Percentiles rank a stretch among this genome's conserved stretches.
phyloP scores from a whole-genome alignment of 2,113 vertebrate genomes.

The Poecile atricapillus region DNA sequence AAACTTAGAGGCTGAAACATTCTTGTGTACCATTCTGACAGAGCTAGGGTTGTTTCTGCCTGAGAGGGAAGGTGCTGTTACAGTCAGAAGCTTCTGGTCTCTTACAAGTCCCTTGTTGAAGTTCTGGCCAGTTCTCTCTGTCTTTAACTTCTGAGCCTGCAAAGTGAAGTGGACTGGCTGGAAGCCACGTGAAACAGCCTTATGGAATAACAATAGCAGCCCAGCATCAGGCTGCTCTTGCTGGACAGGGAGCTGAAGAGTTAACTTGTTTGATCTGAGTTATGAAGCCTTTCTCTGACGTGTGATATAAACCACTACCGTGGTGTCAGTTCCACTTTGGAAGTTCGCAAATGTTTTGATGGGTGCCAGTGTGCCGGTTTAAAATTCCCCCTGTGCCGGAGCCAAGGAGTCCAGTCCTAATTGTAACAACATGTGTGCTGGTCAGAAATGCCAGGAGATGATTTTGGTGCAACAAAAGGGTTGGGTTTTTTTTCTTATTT shows the following conservation, averaged over 20 bases:
- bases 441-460: slow-evolving; percentile 71
- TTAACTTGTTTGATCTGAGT: slow-evolving; percentile 63
- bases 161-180: slow-evolving; percentile 5
- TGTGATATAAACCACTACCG: slow-evolving; percentile 72
- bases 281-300: slow-evolving; percentile 58
- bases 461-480: slow-evolving; percentile 67
- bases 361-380: slow-evolving; percentile 76
- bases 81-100: neutral
- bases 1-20: neutral
- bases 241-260: slow-evolving; percentile 50
- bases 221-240: neutral
- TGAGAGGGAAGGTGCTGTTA: neutral
- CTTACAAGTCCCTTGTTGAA: neutral
- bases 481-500: slow-evolving; percentile 1
- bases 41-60: neutral
- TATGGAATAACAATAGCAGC: neutral
- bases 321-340: slow-evolving; percentile 77
- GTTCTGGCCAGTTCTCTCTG: neutral
- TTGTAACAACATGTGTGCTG: slow-evolving; percentile 77
- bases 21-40: neutral
- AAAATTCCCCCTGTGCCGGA: slow-evolving; percentile 71
- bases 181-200: neutral
- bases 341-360: slow-evolving; percentile 75
- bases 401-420: slow-evolving; percentile 72
- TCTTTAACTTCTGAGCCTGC: neutral